phyloP scores from a whole-genome alignment of 2,888 invertebrate species.

The Aspidiotus destructor region DNA sequence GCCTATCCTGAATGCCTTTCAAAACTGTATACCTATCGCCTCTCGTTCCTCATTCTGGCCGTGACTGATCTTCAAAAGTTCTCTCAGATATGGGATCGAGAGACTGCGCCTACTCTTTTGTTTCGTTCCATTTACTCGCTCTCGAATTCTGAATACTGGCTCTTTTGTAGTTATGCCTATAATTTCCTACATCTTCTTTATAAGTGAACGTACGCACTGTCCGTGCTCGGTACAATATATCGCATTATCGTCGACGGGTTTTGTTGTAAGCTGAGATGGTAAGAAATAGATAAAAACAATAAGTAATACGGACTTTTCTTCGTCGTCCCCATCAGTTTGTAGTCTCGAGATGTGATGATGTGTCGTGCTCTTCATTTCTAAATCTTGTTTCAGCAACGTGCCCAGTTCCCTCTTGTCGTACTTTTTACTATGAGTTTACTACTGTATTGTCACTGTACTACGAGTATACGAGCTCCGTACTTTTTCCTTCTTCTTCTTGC shows the following conservation, averaged over 20 bases:
- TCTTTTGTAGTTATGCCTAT: conserved; percentile 21
- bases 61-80: conserved; percentile 14
- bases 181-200: background rate
- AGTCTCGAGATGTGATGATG: conserved; percentile 17
- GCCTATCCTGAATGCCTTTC: no score
- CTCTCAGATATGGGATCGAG: background rate
- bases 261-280: no score
- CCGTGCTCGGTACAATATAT: background rate
- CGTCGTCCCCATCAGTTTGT: background rate
- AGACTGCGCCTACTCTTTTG: conserved; percentile 5
- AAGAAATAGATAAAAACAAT: no score
- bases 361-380: background rate
- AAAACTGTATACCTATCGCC: background rate
- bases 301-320: no score
- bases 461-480: background rate
- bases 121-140: conserved; percentile 8
- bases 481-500: conserved; percentile 16
- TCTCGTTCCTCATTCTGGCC: background rate
- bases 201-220: background rate
- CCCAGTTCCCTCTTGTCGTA: conserved; percentile 1
- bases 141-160: conserved; percentile 11
- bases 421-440: conserved; percentile 12
- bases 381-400: background rate
- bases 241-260: no score
- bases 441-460: conserved; percentile 4